Percentiles rank a stretch among this genome's conserved stretches.
Evolutionary conservation across 2,888 invertebrate genomes (phyloP).

Genomic region (Drosophila mimetica): DNA sequence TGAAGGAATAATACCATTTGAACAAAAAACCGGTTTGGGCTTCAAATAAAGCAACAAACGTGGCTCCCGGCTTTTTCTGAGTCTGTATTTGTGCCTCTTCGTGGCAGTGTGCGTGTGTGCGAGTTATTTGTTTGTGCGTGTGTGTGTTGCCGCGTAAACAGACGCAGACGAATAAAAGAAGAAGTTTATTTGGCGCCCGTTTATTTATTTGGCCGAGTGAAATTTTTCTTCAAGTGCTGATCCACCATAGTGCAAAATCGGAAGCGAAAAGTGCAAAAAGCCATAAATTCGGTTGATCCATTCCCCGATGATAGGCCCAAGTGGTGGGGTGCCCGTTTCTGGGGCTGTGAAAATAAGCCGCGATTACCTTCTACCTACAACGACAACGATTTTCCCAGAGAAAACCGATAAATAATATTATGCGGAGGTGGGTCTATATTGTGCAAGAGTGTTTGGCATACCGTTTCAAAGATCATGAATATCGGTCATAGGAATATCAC

Average conservation of each 20-base stretch:
- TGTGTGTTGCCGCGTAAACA: slow-evolving; percentile 73
- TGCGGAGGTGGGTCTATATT: slow-evolving; percentile 70
- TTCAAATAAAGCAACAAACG: slow-evolving; percentile 32
- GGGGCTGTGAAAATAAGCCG: slow-evolving; percentile 12
- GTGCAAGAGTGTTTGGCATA: neutral
- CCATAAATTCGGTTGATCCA: slow-evolving; percentile 4
- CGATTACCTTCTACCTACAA: slow-evolving; percentile 34
- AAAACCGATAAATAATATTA: slow-evolving; percentile 64
- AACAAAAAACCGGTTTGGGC: slow-evolving; percentile 28
- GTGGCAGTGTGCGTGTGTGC: slow-evolving; percentile 38
- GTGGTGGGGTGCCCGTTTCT: slow-evolving; percentile 14
- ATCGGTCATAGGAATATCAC: neutral
- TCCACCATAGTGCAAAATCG: slow-evolving; percentile 2
- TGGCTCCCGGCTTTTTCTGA: slow-evolving; percentile 47
- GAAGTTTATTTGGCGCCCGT: slow-evolving; percentile 67
- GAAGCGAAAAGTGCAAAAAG: slow-evolving; percentile 2
- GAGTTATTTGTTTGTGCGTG: slow-evolving; percentile 41
- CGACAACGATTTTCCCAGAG: slow-evolving; percentile 55
- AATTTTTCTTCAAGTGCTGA: slow-evolving; percentile 47
- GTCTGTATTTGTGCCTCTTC: slow-evolving; percentile 29
- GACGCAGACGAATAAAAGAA: slow-evolving; percentile 48
- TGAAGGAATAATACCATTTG: slow-evolving; percentile 31
- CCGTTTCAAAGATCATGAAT: neutral
- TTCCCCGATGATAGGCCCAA: slow-evolving; percentile 36
- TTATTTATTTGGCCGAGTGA: slow-evolving; percentile 53